A percentile compares a stretch with the other conserved stretches of the same genome.
These are phyloP conservation scores for Phyllostomus discolor DNA, from an alignment of 2,113 vertebrate species.

Conservation along the genomic window DNA sequence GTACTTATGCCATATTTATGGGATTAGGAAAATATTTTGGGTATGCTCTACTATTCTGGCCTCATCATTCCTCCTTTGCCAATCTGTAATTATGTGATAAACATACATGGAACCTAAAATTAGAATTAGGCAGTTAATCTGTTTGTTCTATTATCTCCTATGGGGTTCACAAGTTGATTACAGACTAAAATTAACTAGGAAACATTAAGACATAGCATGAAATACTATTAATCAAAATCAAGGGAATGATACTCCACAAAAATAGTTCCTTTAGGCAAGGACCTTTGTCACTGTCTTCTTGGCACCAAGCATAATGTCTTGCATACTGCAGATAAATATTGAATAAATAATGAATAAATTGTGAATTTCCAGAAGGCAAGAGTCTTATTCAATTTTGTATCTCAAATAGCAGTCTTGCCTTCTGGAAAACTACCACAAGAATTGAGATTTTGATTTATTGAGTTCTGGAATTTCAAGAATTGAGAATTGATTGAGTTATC, in stretches of 20 bases:
- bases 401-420: slow-evolving; percentile 3
- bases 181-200: not conserved
- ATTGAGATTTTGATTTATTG: slow-evolving; percentile 35
- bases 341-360: slow-evolving; percentile 21
- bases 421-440: not conserved
- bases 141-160: not conserved
- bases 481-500: slow-evolving; percentile 22
- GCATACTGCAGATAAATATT: not conserved
- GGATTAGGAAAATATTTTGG: not conserved
- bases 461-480: no score
- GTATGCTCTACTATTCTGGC: not conserved
- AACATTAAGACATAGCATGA: slow-evolving; percentile 7
- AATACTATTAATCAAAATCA: slow-evolving; percentile 13
- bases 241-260: not conserved
- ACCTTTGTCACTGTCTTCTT: not conserved
- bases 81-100: slow-evolving; percentile 4
- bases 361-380: slow-evolving; percentile 11
- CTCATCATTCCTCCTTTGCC: not conserved
- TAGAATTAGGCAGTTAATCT: slow-evolving; percentile 15
- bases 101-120: not conserved
- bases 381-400: slow-evolving; percentile 12
- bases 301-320: not conserved
- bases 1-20: not conserved
- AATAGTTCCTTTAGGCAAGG: not conserved
- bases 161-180: slow-evolving; percentile 3